Evolutionary conservation across 2,113 vertebrate genomes (phyloP), one percentile per base, ranked within the genome.

Genomic region (Coptodon rendalli): DNA sequence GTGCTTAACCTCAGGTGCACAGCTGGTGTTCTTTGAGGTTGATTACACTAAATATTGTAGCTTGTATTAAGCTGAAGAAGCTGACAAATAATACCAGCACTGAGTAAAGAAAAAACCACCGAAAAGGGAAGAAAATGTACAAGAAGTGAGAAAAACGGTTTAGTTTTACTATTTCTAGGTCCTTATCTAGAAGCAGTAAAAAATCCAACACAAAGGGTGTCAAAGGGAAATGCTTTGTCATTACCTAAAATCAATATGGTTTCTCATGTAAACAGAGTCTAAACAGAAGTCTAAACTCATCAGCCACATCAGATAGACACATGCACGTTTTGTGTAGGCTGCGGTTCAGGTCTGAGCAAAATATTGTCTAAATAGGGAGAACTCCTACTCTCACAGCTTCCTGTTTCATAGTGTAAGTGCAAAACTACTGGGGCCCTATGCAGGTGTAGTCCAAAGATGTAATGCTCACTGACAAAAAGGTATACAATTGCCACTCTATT

Each of bases 51-150:
- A 76, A 76, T 22, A 16, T 27, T 45, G 40, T 45, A 22, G 24
- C 4, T 76, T 29, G 68, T 48, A 11, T 78, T 19, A 12, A 19
- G 16, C 43, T 78, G 24, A 50, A 78, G 27, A 31, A 19, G 16
- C 40, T 76, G 24, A 29, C 40, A 27, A 48, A 63, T 63, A 45
- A 17, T 45, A 76, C 40, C 68, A 76, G 22, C 14, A 12, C 17
- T 11, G 27, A 76, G 40, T 31, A 50, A 76, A 31, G 43, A 50
- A 11, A 48, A 38, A 10, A 27, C 0, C 14, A 29, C 40, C 0
- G 4, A 43, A 76, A 48, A 76, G 68, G 40, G 40, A 76, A 76
- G 40, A 76, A 73, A 48, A 73, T 48, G 3, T 48, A 48, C 14
- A 7, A 73, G 38, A 24, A 73, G 38, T 45, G 68, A 45, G 40